These are phyloP conservation scores for Stichopus chloronotus DNA, from an alignment of 35 echinoderm and acorn worm genomes.

Conservation along the genomic window DNA sequence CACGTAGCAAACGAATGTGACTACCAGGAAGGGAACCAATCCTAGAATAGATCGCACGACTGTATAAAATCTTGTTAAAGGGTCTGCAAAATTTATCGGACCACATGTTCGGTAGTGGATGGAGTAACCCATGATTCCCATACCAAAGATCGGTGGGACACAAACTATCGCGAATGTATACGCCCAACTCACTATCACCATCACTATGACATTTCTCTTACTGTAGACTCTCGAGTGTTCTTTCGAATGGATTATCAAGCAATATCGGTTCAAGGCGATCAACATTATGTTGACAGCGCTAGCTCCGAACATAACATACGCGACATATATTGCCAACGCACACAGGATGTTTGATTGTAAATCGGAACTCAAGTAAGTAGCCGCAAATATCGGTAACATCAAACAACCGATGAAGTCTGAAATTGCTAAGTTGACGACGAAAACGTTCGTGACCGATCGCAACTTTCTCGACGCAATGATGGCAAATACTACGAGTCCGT, in stretches of 20 bases:
- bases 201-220: constrained; percentile 7
- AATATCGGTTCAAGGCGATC: constrained; percentile 25
- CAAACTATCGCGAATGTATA: background rate
- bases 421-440: constrained; percentile 2
- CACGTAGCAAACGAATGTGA: background rate
- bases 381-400: background rate
- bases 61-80: background rate
- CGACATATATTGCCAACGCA: background rate
- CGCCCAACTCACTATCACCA: constrained; percentile 9
- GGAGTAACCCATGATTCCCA: constrained; percentile 12
- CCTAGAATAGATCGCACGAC: background rate
- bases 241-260: background rate
- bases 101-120: background rate
- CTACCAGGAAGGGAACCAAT: background rate
- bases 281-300: background rate
- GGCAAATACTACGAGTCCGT: background rate
- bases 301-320: background rate
- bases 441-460: background rate
- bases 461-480: background rate
- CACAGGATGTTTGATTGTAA: background rate
- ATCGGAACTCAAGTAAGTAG: background rate
- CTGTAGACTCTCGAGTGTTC: background rate
- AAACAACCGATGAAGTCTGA: background rate
- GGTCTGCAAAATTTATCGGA: background rate
- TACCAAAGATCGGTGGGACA: background rate